Evolutionary conservation across 2,797 vertebrate species (phyloP), one percentile per base, ranked within the genome.

Genomic region (Arctocebus calabarensis): DNA sequence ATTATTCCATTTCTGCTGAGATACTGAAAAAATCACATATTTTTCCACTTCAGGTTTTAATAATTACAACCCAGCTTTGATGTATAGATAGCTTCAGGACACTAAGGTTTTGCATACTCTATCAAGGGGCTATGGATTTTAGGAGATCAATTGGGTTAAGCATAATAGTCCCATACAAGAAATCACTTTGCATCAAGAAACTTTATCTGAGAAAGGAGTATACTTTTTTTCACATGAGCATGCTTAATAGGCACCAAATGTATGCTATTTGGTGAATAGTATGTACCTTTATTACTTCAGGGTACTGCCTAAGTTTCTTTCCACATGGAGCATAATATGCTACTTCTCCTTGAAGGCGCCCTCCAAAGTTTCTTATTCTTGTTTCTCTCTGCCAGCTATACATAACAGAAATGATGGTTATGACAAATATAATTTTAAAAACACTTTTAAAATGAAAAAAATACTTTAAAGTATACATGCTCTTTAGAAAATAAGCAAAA

Each of bases 301-400:
- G 99, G 97, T 99, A 99, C 97, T 99, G 99, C 68, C 99, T 98
- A 94, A 99, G 98, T 98, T 99, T 99, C 98, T 99, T 99, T 85
- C 99, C 99, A 98, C 99, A 99, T 2, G 99, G 99, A 95, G 99
- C 98, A 97, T 99, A 99, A 98, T 99, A 99, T 1, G 99, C 98
- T 95, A 99, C 99, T 97, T 99, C 99, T 97, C 99, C 99, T 97
- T 99, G 99, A 77, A 99, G 98, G 48, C 99, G 99, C 57, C 99
- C 99, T 84, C 99, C 98, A 1, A 99, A 98, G 92, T 98, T 99
- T 96, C 98, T 98, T 98, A 99, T 99, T 89, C 99, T 99, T 16
- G 99, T 99, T 98, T 99, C 99, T 98, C 99, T 99, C 97, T 99
- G 99, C 99, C 99, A 99, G 97, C 99, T 99, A 97, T 22, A 96